These are phyloP conservation scores for Lissonota sp. DNA, from an alignment of 2,888 invertebrate genomes.

Conservation along the genomic window DNA sequence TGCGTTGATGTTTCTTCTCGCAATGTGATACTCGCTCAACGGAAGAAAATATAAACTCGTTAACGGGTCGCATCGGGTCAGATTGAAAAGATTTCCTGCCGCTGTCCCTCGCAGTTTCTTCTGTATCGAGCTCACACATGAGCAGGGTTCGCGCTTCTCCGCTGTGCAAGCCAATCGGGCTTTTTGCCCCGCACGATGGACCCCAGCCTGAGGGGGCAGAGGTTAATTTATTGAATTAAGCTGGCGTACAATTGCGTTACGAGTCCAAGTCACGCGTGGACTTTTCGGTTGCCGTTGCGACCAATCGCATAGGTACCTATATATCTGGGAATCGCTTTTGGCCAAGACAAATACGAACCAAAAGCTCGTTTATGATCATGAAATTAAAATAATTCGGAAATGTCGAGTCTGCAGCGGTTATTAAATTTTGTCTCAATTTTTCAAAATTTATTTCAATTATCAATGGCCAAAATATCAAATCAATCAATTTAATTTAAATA, in stretches of 20 bases:
- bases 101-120: slow-evolving; percentile 68
- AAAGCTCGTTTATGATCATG: too few relatives aligned
- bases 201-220: slow-evolving; percentile 73
- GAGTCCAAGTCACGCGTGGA: slow-evolving; percentile 76
- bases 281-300: slow-evolving; percentile 69
- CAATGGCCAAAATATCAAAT: too few relatives aligned
- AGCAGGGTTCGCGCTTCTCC: neutral
- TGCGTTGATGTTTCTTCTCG: slow-evolving; percentile 21
- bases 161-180: slow-evolving; percentile 41
- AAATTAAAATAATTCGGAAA: too few relatives aligned
- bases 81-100: slow-evolving; percentile 83
- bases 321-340: too few relatives aligned
- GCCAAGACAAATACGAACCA: too few relatives aligned
- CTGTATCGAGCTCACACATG: slow-evolving; percentile 23
- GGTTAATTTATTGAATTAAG: slow-evolving; percentile 83
- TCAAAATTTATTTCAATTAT: too few relatives aligned
- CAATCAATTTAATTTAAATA: too few relatives aligned
- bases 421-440: too few relatives aligned
- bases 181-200: slow-evolving; percentile 55
- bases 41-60: slow-evolving; percentile 82
- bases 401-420: too few relatives aligned
- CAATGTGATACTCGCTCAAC: slow-evolving; percentile 58
- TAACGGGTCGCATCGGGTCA: slow-evolving; percentile 81
- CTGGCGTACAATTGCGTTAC: slow-evolving; percentile 80
- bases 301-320: neutral